Base-by-base conservation (phyloP, 1,140 invertebrate genomes). In the Achroia grisella region DNA sequence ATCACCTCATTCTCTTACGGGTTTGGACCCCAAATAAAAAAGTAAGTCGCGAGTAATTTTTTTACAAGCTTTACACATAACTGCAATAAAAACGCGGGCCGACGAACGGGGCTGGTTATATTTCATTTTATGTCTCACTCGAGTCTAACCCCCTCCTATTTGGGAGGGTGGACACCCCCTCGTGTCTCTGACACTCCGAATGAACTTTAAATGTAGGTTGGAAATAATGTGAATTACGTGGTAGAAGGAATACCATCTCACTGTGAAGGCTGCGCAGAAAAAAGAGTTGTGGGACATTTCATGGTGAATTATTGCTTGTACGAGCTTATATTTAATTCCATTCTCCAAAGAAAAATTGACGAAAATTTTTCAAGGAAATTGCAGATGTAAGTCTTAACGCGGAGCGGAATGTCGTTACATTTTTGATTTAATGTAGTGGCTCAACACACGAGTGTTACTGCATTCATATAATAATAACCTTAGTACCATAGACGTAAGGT, bases 11-110 rank as follows among this genome's bases (percentile, higher is more conserved):
- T 41, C 48, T 15, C 12, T 23, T 3, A 6, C 44, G 46, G 15
- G 44, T 39, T 30, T 48, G 17, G 45, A 39, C 47, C 47, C 42
- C 53, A 61, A 72, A 66, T 67, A 74, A 71, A 75, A 76, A 71
- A 73, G 56, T 72, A 55, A 74, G 69, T 74, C 62, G 62, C 51
- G 54, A 72, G 73, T 72, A 77, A 77, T 77, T 77, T 77, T 75
- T 78, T 71, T 68, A 75, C 68, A 67, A 69, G 56, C 63, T 57
- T 65, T 75, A 71, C 69, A 72, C 70, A 72, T 62, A 62, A 62
- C 64, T 46, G 62, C 57, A 71, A 75, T 78, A 75, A 78, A 75
- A 71, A 65, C 59, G 57, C 56, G 54, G 17, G 17, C 57, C 58
- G 56, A 44, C 54, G 51, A 51, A 58, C 62, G 63, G 52, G 62